These are phyloP conservation scores for Catharus bicknelli DNA, from an alignment of 2,113 vertebrate genomes.

Conservation along the genomic window DNA sequence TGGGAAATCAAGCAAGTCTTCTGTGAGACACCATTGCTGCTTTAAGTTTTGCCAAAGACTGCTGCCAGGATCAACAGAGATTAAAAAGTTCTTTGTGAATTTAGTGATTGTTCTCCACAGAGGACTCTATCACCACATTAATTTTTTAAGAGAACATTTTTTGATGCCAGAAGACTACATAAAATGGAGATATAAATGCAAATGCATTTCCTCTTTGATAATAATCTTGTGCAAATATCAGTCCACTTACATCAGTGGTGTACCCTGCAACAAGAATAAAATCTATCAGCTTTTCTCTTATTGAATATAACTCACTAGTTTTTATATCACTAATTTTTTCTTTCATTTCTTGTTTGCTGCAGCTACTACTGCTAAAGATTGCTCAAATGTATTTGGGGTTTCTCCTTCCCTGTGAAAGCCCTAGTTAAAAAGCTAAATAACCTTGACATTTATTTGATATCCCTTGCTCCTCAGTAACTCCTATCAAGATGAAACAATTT, in stretches of 20 bases:
- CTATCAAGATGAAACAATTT: neutral
- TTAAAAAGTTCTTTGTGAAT: neutral
- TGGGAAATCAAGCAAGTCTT: conserved; percentile 12
- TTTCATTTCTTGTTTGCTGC: neutral
- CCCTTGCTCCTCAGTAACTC: neutral
- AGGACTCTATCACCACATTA: neutral
- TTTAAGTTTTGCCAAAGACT: neutral
- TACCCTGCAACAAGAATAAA: neutral
- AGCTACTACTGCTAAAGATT: neutral
- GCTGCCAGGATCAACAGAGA: conserved; percentile 40
- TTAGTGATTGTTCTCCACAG: conserved; percentile 2
- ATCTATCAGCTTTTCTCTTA: neutral
- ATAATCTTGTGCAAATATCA: neutral
- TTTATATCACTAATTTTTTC: neutral
- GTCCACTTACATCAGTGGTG: neutral
- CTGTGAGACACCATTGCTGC: neutral
- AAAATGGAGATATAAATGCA: neutral
- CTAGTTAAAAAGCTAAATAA: neutral
- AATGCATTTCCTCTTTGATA: neutral
- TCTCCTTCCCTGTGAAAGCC: neutral
- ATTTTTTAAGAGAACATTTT: neutral
- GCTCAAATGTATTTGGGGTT: neutral
- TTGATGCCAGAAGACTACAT: neutral
- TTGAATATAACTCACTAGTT: neutral
- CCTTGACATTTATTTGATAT: neutral